Evolutionary conservation across 1,140 invertebrate genomes (phyloP).

Genomic region (Drosophila melanica): DNA sequence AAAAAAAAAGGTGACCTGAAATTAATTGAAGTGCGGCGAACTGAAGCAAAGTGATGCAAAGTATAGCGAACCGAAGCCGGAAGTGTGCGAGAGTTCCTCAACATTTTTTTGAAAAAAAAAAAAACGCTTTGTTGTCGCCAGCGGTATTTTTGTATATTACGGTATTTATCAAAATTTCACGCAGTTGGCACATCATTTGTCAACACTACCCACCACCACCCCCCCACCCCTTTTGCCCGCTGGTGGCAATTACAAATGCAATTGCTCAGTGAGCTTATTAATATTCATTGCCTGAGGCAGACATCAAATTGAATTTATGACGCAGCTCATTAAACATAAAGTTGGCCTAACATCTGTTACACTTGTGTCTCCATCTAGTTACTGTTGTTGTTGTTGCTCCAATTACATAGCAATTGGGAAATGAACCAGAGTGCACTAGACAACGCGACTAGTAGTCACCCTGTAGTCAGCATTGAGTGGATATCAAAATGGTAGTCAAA

Average conservation of each 20-base stretch:
- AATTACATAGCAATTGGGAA: conserved; percentile 42
- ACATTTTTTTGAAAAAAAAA: too few species aligned
- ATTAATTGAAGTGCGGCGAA: conserved; percentile 54
- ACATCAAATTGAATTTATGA: conserved; percentile 70
- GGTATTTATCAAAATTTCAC: conserved; percentile 66
- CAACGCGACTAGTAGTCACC: not conserved
- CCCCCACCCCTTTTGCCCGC: not conserved
- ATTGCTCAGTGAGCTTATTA: conserved; percentile 75
- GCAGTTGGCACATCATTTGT: conserved; percentile 68
- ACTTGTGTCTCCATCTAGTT: conserved; percentile 5
- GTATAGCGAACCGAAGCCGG: conserved; percentile 58
- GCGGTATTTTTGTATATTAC: not conserved
- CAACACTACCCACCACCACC: conserved; percentile 27
- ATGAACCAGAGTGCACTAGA: not conserved
- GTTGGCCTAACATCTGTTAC: conserved; percentile 68
- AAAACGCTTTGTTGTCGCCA: conserved; percentile 47
- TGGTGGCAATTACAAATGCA: conserved; percentile 50
- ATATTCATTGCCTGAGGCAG: conserved; percentile 66
- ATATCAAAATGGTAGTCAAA: too few species aligned
- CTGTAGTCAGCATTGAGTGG: not conserved
- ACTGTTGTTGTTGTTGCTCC: conserved; percentile 23
- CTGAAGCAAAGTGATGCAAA: conserved; percentile 44
- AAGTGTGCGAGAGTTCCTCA: conserved; percentile 42
- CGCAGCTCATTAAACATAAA: conserved; percentile 57
- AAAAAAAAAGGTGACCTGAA: conserved; percentile 43